Conservation (phyloP, 2,797 vertebrate species). For the Gymnodraco acuticeps region DNA sequence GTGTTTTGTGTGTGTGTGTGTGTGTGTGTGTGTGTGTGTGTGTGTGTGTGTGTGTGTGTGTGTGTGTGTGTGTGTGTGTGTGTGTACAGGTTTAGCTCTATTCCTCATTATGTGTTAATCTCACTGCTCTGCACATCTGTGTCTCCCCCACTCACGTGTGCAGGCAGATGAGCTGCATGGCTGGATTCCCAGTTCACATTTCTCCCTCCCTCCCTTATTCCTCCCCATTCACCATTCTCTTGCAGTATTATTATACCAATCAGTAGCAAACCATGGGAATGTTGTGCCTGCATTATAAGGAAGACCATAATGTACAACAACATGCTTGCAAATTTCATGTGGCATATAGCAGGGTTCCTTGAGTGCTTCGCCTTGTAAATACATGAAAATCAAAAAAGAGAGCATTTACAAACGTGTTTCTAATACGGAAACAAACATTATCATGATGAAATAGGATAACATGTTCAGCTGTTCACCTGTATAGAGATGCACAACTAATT, state of each 20-base stretch:
- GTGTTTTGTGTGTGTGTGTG: neutral
- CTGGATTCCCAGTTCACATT: slow-evolving; percentile 65
- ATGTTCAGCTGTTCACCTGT: neutral
- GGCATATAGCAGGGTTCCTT: neutral
- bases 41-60: slow-evolving; percentile 9
- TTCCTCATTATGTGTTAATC: slow-evolving; percentile 76
- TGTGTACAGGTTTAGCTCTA: slow-evolving; percentile 55
- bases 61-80: slow-evolving; percentile 29
- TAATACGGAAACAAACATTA: slow-evolving; percentile 8
- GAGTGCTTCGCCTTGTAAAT: slow-evolving; percentile 15
- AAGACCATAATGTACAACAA: slow-evolving; percentile 6
- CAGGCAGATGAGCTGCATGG: slow-evolving; percentile 73
- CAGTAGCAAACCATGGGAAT: slow-evolving; percentile 24
- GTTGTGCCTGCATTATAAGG: slow-evolving; percentile 16
- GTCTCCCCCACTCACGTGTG: slow-evolving; percentile 72
- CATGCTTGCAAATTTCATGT: slow-evolving; percentile 11
- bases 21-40: no score
- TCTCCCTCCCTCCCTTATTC: slow-evolving; percentile 27
- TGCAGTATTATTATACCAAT: slow-evolving; percentile 46
- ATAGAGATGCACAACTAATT: slow-evolving; percentile 1
- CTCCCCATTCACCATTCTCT: slow-evolving; percentile 33
- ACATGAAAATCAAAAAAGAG: slow-evolving; percentile 23
- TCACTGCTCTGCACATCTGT: slow-evolving; percentile 77
- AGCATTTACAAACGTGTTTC: slow-evolving; percentile 29
- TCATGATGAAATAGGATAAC: slow-evolving; percentile 21